Base-by-base conservation (phyloP, 2,113 vertebrate genomes). In the Lampris incognitus region DNA sequence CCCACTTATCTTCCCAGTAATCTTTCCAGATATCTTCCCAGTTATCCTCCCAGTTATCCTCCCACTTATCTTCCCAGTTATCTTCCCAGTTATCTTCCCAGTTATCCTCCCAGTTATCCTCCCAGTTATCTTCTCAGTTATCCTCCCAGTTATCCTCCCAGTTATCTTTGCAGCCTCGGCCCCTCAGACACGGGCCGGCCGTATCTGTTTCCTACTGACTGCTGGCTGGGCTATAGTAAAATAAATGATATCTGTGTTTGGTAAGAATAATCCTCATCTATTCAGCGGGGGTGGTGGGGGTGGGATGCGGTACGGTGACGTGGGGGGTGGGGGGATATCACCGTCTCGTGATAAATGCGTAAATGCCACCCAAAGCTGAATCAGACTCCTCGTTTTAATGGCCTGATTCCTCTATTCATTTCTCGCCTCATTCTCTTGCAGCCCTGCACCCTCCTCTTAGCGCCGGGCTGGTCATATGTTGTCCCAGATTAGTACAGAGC, bases 401-500 rank as follows among this genome's bases (percentile, higher is more conserved):
- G 94, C 92, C 93, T 93, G 94, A 96, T 96, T 96, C 95, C 94
- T 92, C 92, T 92, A 94, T 97, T 97, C 96, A 95, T 96, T 97
- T 95, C 94, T 88, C 82, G 87, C 90, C 91, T 92, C 93, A 94
- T 94, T 94, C 94, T 94, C 88, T 87, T 69, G 62, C 82, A 72
- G 85, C 70, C 76, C 76, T 69, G 80, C 79, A 88, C 89, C 78
- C 77, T 89, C 92, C 89, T 92, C 95, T 94, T 95, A 95, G 96
- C 94, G 94, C 94, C 87, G 93, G 94, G 94, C 94, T 94, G 95
- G 88, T 95, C 96, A 95, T 97, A 96, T 97, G 96, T 97, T 94
- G 95, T 96, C 93, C 90, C 95, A 96, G 96, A 98, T 97, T 97
- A 97, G 95, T 95, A 95, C 91, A 96, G 96, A 96, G 95, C 87